phyloP scores from a whole-genome alignment of 2,888 invertebrate species.

The Seira ritae region DNA sequence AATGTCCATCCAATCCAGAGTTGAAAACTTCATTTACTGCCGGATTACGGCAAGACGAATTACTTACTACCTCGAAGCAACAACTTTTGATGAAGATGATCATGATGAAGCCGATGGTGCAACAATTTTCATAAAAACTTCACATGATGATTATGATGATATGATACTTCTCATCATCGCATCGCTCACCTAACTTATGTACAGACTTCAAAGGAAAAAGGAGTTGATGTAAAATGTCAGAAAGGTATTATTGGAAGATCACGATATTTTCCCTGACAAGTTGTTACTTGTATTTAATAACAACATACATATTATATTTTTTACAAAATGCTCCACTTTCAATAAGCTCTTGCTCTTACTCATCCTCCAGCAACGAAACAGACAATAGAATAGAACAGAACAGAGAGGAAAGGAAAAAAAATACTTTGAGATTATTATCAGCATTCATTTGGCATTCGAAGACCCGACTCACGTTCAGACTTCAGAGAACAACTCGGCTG shows the following conservation, averaged over 20 bases:
- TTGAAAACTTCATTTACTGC: slow-evolving; percentile 54
- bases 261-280: slow-evolving; percentile 55
- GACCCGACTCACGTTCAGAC: no score
- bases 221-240: slow-evolving; percentile 51
- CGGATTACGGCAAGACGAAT: slow-evolving; percentile 33
- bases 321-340: background rate
- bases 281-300: slow-evolving; percentile 6
- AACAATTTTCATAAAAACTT: background rate
- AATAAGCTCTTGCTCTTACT: background rate
- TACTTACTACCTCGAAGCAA: background rate
- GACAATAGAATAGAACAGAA: no score
- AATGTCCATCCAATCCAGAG: slow-evolving; percentile 34
- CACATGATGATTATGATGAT: no score
- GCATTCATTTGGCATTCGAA: no score
- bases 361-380: background rate
- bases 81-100: background rate
- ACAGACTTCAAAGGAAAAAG: slow-evolving; percentile 31
- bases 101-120: background rate
- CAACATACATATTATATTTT: no score
- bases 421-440: no score
- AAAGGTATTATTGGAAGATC: slow-evolving; percentile 56
- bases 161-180: no score
- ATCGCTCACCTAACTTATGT: no score
- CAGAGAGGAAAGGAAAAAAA: background rate
- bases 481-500: no score